Base-by-base conservation (phyloP, 35 echinoderm and acorn worm species). In the Apostichopus californicus region DNA sequence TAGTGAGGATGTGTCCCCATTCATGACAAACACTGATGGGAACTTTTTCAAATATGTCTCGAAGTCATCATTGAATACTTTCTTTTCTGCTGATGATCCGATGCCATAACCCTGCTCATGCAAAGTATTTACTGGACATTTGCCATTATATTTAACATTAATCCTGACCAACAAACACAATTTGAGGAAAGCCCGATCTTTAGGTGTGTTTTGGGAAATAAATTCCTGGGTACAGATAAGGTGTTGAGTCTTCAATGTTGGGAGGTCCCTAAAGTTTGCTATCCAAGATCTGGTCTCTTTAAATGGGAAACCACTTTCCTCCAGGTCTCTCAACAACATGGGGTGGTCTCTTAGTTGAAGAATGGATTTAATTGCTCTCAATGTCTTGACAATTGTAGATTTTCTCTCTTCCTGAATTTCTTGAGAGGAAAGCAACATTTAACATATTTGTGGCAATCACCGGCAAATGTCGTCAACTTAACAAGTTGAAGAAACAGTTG, bases 141-240 rank as follows among this genome's bases (percentile, higher is more conserved):
- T 46, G 25, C 52, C 52, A 20, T 59, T 85, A 17, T n/a, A 22
- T 25, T 55, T 60, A 20, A 59, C 11, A 85, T 55, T 22, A 17
- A 85, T 58, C 28, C n/a, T 58, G 3, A 59, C 54, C 54, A 85
- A 18, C 57, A 85, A n/a, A 13, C 81, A 85, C 28, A 85, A 2
- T 85, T 85, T 85, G 14, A 85, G 81, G 58, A 85, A 85, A 14
- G 52, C 81, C 20, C 81, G 28, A 52, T 85, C 81, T 22, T 58
- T 9, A 1, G 81, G 17, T 10, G 55, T 85, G 81, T 85, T 58
- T n/a, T 54, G 15, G 20, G 81, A 85, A 20, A 85, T 24, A 55
- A 85, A 85, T 58, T 85, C 81, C 17, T 55, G 6, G 20, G 81
- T 58, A 15, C 0, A 58, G 13, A 85, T 57, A 5, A 85, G 57